Conservation (phyloP, 2,888 invertebrate genomes). For the Melolontha melolontha region DNA sequence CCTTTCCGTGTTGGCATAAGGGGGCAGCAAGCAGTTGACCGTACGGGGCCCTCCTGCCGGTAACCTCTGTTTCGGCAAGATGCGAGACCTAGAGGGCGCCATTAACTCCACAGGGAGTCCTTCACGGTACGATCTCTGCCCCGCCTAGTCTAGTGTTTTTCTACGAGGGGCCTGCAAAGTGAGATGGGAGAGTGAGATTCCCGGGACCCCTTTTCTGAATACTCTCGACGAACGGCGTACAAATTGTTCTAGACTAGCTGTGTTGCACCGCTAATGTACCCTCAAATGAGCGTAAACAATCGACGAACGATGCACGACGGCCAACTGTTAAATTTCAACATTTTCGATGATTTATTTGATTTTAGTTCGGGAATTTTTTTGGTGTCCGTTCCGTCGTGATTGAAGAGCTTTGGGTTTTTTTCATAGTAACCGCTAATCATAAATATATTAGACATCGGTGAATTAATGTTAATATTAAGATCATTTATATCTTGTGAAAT, state of each 20-base stretch:
- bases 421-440: not conserved
- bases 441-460: not conserved
- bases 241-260: conserved; percentile 32
- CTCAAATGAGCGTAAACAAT: conserved; percentile 40
- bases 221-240: conserved; percentile 14
- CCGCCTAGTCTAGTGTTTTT: conserved; percentile 58
- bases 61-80: conserved; percentile 60
- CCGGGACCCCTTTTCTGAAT: not conserved
- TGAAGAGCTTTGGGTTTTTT: not conserved
- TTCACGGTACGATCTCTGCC: conserved; percentile 54
- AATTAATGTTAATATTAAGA: not conserved
- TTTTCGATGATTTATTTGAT: conserved; percentile 28
- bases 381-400: not conserved
- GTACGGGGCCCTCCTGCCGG: conserved; percentile 51
- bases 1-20: conserved; percentile 31
- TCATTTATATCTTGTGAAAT: not conserved
- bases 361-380: conserved; percentile 17
- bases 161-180: conserved; percentile 7
- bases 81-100: conserved; percentile 61
- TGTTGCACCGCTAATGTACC: conserved; percentile 32
- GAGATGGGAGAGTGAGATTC: not conserved
- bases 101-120: conserved; percentile 59
- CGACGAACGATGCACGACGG: conserved; percentile 28
- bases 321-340: conserved; percentile 34
- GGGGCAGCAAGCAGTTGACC: conserved; percentile 31